A percentile compares a stretch with the other conserved stretches of the same genome.
Evolutionary conservation across 64 coral and sea anemone genomes (phyloP).

Genomic region (Cladopsammia gracilis): DNA sequence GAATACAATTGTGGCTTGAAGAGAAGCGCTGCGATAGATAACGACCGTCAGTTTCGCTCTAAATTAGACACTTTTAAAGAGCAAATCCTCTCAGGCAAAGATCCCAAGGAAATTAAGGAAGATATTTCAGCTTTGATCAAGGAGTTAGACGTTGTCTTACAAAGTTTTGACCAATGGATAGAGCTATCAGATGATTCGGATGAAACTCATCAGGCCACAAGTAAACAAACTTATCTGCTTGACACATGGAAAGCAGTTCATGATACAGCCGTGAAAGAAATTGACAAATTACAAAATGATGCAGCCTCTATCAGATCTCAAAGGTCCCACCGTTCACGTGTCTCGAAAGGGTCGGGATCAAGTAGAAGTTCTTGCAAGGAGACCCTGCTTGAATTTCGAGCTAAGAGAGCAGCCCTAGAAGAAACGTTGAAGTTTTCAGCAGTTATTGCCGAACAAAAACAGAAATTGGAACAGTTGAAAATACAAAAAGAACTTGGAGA

Average conservation of each 20-base stretch:
- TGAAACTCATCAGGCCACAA: slow-evolving; percentile 16
- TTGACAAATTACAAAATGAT: slow-evolving; percentile 38
- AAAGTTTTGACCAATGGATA: slow-evolving; percentile 53
- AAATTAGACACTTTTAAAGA: slow-evolving; percentile 18
- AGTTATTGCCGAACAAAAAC: slow-evolving; percentile 75
- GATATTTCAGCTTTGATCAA: slow-evolving; percentile 14
- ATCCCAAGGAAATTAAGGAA: slow-evolving; percentile 13
- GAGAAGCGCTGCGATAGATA: background rate
- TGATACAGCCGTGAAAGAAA: background rate
- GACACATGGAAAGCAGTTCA: slow-evolving; percentile 51
- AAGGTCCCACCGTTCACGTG: background rate
- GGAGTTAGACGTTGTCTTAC: slow-evolving; percentile 15
- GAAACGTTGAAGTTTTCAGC: slow-evolving; percentile 65
- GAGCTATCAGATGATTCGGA: background rate
- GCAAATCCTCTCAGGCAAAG: background rate
- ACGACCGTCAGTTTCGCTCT: slow-evolving; percentile 14
- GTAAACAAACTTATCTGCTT: background rate
- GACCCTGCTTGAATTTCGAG: slow-evolving; percentile 66
- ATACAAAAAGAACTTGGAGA: slow-evolving; percentile 66
- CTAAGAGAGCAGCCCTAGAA: slow-evolving; percentile 77
- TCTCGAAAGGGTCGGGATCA: slow-evolving; percentile 4
- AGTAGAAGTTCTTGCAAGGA: slow-evolving; percentile 61
- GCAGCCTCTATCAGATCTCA: slow-evolving; percentile 30
- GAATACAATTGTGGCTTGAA: slow-evolving; percentile 20
- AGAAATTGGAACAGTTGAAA: slow-evolving; percentile 65